Conservation (phyloP, 2,888 invertebrate species). For the Phyto melanocephala region DNA sequence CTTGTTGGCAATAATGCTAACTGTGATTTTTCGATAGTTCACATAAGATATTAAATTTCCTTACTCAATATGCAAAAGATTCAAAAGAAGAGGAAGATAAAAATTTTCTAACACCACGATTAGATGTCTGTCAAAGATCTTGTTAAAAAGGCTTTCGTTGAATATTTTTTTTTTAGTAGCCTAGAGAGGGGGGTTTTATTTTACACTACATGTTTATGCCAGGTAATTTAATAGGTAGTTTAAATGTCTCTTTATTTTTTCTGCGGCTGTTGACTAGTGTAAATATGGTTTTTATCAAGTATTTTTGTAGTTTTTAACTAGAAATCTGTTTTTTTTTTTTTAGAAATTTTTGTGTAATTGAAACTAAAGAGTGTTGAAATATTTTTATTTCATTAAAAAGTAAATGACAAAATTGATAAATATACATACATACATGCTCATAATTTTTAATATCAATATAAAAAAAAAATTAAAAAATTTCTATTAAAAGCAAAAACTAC, state of each 20-base stretch:
- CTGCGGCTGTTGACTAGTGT: neutral
- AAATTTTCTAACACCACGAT: constrained; percentile 5
- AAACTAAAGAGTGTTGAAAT: constrained; percentile 31
- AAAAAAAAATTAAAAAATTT: too few relatives aligned
- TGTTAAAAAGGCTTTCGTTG: constrained; percentile 38
- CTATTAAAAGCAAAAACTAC: too few relatives aligned
- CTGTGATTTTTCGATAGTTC: constrained; percentile 56
- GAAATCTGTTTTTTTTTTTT: neutral
- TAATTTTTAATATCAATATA: too few relatives aligned
- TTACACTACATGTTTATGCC: neutral
- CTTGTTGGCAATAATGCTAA: neutral
- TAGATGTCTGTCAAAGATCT: constrained; percentile 51
- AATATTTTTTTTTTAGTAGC: neutral
- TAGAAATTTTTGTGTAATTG: constrained; percentile 36
- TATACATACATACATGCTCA: too few relatives aligned
- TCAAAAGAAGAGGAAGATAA: neutral
- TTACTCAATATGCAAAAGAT: neutral
- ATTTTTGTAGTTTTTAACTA: constrained; percentile 25
- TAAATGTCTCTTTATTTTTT: neutral
- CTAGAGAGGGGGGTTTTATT: neutral
- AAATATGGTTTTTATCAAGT: neutral
- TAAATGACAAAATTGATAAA: constrained; percentile 29
- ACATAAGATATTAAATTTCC: constrained; percentile 61
- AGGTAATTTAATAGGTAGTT: constrained; percentile 38
- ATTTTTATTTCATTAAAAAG: neutral